Percentiles rank a stretch among this genome's conserved stretches.
Conservation (phyloP, 1,140 invertebrate species). For the Helicoverpa armigera region DNA sequence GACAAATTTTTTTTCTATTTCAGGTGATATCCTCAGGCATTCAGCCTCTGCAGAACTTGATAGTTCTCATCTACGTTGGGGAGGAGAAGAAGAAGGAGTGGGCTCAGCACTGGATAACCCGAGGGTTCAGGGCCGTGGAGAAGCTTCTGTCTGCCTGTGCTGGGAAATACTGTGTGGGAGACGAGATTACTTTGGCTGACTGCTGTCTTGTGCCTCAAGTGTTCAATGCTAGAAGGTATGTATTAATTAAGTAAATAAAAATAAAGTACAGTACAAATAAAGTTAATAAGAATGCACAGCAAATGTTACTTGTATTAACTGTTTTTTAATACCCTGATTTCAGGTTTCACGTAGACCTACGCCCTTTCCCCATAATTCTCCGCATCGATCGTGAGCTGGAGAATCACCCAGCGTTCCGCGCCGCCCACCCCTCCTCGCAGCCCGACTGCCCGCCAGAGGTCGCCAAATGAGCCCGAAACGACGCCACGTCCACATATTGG, state of each 20-base stretch:
- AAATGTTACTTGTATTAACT: no score
- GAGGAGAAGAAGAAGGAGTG: constrained; percentile 96
- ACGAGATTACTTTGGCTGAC: constrained; percentile 97
- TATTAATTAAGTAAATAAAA: background rate
- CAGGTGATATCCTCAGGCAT: constrained; percentile 97
- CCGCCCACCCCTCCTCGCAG: constrained; percentile 95
- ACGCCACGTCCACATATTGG: constrained; percentile 24
- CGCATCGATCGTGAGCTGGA: constrained; percentile 95
- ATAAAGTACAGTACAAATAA: no score
- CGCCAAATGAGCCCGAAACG: constrained; percentile 88
- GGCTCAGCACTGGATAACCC: constrained; percentile 96
- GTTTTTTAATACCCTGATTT: constrained; percentile 38
- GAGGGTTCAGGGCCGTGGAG: constrained; percentile 96
- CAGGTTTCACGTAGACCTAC: constrained; percentile 96
- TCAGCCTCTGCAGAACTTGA: constrained; percentile 98
- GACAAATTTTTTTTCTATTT: constrained; percentile 70
- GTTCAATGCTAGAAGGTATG: constrained; percentile 93
- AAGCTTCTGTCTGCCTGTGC: constrained; percentile 93
- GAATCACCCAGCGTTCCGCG: constrained; percentile 95
- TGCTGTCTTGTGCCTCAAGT: constrained; percentile 98
- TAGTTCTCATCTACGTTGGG: constrained; percentile 94
- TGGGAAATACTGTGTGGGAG: constrained; percentile 98
- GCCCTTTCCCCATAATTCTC: constrained; percentile 95
- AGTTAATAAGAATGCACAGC: no score
- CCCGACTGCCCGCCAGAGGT: constrained; percentile 96